Evolutionary conservation across 1,140 invertebrate genomes (phyloP), one percentile per base, ranked within the genome.

Genomic region (Drosophila dunni): DNA sequence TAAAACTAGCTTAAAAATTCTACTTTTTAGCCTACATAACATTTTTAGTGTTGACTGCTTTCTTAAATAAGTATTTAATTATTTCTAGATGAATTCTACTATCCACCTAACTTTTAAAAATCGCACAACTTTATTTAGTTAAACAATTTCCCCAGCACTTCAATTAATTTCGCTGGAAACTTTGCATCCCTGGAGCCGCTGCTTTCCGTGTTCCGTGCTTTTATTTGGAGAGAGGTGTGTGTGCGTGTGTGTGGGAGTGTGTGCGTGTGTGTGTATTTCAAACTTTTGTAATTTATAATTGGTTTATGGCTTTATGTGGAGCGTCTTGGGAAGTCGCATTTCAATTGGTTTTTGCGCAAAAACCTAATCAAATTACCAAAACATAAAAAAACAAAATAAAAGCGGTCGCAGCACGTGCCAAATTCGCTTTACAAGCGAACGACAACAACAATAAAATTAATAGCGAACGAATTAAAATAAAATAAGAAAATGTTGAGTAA

Each of bases 261-360:
- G 56, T 9, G 66, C 51, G 33, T 69, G 33, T 34, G 53, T 9
- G 6, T 15, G 15, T 53, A 36, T 53, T 63, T 50, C n/a, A 40
- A 78, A 75, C 61, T 75, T 71, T 78, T 71, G 62, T 67, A 62
- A 56, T 70, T 83, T 75, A 83, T 88, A 88, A 86, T 86, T 88
- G 79, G 69, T 83, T 88, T 86, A 88, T 71, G 79, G 76, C 83
- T 71, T 78, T 88, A 29, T 83, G 83, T 82, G 60, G 53, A 73
- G 60, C 67, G 56, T 54, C 42, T 63, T 34, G 79, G 64, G 60
- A 65, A 76, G 79, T 42, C 79, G 82, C 71, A 82, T 85, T 85
- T 88, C 82, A 85, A 85, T 85, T 85, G 72, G 40, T 60, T 78
- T 65, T 63, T 53, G 58, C 44, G 45, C 44, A 81, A 60, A 60